Base-by-base conservation (phyloP, 2,888 invertebrate species). In the Dryobota labecula region DNA sequence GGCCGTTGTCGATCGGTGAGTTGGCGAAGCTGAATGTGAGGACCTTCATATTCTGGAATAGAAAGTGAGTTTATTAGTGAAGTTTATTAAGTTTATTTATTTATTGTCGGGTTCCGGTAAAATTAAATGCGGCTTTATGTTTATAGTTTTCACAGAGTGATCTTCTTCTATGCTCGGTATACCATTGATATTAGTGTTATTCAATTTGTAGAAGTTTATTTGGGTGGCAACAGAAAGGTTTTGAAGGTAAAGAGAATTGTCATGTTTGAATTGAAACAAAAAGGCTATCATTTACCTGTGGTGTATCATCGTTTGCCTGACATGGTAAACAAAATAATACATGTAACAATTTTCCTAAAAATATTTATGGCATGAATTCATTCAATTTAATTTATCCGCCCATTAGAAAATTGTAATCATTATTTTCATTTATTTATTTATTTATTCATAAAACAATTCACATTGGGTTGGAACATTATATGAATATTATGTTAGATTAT, bases 1-100 rank as follows among this genome's bases (percentile, higher is more conserved):
- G 97, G 43, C 98, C 98, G 92, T 98, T 97, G 83, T 98, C 98
- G 76, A 97, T 96, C 36, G 98, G 97, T 7, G 98, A 97, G 93
- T 98, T 97, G 90, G 98, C 98, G 94, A 99, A 99, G 78, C 98
- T 98, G 94, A 98, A 99, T 71, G 98, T 98, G 86, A 99, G 96
- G 60, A 98, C 97, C 88, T 98, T 97, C 96, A 99, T 98, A 94
- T 99, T 98, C 98, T 98, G 73, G 20, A 70, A 76, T 56, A n/a
- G 2, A 24, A 53, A 5, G 1, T 1, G 2, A 13, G 18, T 15
- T 54, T 27, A 36, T 64, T 47, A 63, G 5, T n/a, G n/a, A n/a
- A n/a, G n/a, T n/a, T n/a, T n/a, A n/a, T n/a, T n/a, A n/a, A n/a
- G n/a, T n/a, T n/a, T n/a, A n/a, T n/a, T n/a, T n/a, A n/a, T n/a